A percentile compares a stretch with the other conserved stretches of the same genome.
Evolutionary conservation across 2,113 vertebrate species (phyloP).

Genomic region (Barnardius zonarius): DNA sequence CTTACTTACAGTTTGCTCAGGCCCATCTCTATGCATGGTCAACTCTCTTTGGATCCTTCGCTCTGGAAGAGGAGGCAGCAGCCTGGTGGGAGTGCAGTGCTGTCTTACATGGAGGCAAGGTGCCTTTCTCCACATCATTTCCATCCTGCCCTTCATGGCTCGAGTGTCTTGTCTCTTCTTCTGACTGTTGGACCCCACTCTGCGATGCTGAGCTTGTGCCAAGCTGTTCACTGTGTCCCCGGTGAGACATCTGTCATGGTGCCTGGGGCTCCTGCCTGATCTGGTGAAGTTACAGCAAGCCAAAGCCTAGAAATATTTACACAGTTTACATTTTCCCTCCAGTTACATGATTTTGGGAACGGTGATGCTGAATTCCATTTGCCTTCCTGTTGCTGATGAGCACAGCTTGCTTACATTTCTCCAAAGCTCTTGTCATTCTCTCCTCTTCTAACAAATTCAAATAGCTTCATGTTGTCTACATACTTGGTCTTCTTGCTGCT

Average conservation of each 20-base stretch:
- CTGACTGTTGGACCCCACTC: neutral
- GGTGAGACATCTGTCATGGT: neutral
- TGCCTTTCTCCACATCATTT: neutral
- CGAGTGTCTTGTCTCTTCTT: neutral
- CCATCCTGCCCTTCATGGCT: neutral
- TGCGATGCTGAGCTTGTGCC: neutral
- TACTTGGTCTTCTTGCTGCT: neutral
- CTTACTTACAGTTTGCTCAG: neutral
- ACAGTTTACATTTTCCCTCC: neutral
- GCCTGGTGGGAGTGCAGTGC: neutral
- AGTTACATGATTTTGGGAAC: neutral
- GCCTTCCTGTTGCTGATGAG: neutral
- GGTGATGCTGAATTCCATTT: neutral
- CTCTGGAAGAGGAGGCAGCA: neutral
- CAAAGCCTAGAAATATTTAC: neutral
- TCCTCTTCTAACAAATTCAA: neutral
- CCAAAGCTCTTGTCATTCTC: neutral
- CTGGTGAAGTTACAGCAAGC: neutral
- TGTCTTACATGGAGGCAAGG: fast-evolving
- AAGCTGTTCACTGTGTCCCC: neutral
- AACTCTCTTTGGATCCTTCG: neutral
- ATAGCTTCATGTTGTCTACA: neutral
- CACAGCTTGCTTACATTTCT: neutral
- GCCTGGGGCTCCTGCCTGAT: neutral
- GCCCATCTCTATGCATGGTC: neutral